Conservation (phyloP, 2,888 invertebrate species). For the Trypoxylon attenuatum region DNA sequence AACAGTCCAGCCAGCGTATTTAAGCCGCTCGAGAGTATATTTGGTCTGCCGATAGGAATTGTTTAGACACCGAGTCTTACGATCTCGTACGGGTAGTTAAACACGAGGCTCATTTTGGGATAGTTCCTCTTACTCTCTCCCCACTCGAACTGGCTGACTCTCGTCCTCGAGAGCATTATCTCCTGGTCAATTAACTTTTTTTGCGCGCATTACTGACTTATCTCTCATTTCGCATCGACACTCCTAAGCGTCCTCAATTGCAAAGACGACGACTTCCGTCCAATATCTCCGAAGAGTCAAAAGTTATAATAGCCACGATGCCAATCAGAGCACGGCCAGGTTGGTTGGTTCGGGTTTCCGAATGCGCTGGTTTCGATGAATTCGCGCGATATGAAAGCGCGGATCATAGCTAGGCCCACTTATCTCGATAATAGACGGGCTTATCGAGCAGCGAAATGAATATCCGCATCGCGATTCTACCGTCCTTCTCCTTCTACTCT, state of each 20-base stretch:
- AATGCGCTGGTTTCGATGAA: too few species aligned
- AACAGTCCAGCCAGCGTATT: slow-evolving; percentile 34
- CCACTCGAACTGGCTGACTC: too few species aligned
- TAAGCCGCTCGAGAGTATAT: slow-evolving; percentile 22
- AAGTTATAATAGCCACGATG: too few species aligned
- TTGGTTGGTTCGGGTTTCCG: too few species aligned
- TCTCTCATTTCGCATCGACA: not conserved
- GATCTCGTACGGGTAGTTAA: slow-evolving; percentile 10
- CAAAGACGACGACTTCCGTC: not conserved
- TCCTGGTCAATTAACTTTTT: not conserved
- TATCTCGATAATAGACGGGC: not conserved
- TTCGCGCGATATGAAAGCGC: not conserved
- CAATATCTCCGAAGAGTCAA: not conserved
- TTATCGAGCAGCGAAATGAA: not conserved
- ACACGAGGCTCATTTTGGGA: slow-evolving; percentile 23
- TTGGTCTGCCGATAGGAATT: slow-evolving; percentile 27
- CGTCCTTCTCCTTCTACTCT: not conserved
- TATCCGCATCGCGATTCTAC: not conserved
- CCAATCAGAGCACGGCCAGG: too few species aligned
- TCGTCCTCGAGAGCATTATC: not conserved
- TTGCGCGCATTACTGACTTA: not conserved
- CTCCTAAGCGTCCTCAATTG: not conserved
- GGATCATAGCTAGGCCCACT: not conserved
- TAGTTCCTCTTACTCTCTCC: slow-evolving; percentile 5
- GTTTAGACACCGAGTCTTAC: slow-evolving; percentile 27